phyloP scores from a whole-genome alignment of 2,888 invertebrate genomes.

The Oscheius sp. region DNA sequence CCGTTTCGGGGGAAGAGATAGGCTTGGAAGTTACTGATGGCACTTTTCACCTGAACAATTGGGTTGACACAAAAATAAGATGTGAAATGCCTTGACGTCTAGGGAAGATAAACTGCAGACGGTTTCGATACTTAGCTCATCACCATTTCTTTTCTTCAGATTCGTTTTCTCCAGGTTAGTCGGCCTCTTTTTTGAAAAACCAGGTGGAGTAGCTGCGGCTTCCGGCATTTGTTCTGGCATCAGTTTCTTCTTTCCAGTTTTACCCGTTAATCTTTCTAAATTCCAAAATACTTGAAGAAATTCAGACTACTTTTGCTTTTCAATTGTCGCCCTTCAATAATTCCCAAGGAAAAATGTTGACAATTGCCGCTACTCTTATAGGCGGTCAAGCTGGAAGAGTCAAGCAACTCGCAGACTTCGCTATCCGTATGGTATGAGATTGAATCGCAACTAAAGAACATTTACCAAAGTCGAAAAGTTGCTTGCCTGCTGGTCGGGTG shows the following conservation, averaged over 20 bases:
- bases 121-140: background rate
- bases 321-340: slow-evolving; percentile 10
- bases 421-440: slow-evolving; percentile 14
- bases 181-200: too few relatives aligned
- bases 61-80: too few relatives aligned
- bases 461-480: background rate
- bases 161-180: background rate
- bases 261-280: slow-evolving; percentile 7
- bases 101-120: slow-evolving; percentile 3
- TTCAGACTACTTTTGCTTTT: slow-evolving; percentile 7
- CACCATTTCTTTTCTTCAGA: slow-evolving; percentile 16
- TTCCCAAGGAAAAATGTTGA: slow-evolving; percentile 25
- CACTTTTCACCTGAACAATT: slow-evolving; percentile 5
- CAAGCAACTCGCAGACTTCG: slow-evolving; percentile 24
- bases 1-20: slow-evolving; percentile 18
- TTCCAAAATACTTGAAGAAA: background rate
- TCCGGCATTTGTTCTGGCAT: too few relatives aligned
- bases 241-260: background rate
- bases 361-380: background rate
- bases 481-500: slow-evolving; percentile 49
- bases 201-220: too few relatives aligned
- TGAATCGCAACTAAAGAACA: slow-evolving; percentile 26
- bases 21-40: background rate
- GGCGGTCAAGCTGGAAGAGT: background rate
- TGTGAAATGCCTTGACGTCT: slow-evolving; percentile 14